phyloP scores from a whole-genome alignment of 2,888 invertebrate species.

The Euzophera pinguis region DNA sequence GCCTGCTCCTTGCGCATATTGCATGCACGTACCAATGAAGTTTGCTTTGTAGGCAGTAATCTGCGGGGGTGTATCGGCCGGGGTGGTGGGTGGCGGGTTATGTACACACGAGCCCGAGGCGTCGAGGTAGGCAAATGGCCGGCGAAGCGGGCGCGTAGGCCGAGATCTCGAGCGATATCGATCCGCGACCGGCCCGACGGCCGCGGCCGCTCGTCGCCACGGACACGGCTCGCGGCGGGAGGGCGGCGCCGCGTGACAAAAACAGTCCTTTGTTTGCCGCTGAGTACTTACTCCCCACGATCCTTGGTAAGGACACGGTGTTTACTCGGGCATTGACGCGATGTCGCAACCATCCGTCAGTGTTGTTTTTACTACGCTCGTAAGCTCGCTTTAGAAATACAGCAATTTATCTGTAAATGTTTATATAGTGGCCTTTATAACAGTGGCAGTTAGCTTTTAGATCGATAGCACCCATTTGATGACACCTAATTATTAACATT shows the following conservation, averaged over 20 bases:
- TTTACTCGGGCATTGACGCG: conserved; percentile 33
- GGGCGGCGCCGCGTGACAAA: conserved; percentile 69
- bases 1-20: conserved; percentile 76
- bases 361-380: background rate
- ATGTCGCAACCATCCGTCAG: conserved; percentile 17
- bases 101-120: conserved; percentile 78
- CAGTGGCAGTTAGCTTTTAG: no score
- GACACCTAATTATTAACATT: background rate
- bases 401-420: background rate
- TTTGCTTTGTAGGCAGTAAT: conserved; percentile 80
- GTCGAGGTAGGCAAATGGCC: conserved; percentile 80
- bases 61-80: conserved; percentile 70
- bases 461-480: no score
- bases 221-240: conserved; percentile 63
- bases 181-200: conserved; percentile 60
- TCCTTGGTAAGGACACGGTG: conserved; percentile 30
- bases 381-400: background rate
- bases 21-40: conserved; percentile 80
- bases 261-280: conserved; percentile 75
- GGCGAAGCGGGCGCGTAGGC: conserved; percentile 75
- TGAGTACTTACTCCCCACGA: conserved; percentile 34
- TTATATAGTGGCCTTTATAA: no score
- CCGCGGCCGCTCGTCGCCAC: conserved; percentile 63
- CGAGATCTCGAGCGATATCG: conserved; percentile 76
- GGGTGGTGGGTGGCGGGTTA: conserved; percentile 73